Base-by-base conservation (phyloP, 2,113 vertebrate species). In the Hippocampus zosterae region DNA sequence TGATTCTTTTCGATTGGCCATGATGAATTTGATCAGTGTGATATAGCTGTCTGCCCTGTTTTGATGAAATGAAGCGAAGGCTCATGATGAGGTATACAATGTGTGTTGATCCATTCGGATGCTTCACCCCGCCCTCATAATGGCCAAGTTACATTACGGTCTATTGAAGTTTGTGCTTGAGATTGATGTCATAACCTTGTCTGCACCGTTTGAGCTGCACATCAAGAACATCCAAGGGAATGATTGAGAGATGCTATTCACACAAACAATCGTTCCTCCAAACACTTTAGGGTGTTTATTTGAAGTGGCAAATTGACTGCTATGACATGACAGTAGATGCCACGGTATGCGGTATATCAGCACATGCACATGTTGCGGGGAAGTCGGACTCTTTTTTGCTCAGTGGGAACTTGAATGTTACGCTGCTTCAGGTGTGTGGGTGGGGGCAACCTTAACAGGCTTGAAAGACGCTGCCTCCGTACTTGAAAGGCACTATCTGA, bases 111-210 rank as follows among this genome's bases (percentile, higher is more conserved):
- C 5, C 0, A 23, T 67, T 63, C 21, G 15, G 62, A 8, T 66
- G 46, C 21, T 11, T 25, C 10, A 21, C 7, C 37, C 46, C 23
- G 56, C n/a, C 63, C 41, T 69, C 33, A 21, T 40, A 52, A 16
- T 29, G 8, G 65, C 27, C 65, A 71, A 63, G 69, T 21, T 69
- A 21, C 15, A 46, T 65, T 8, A 46, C 8, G 25, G 19, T 72
- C 40, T 19, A 25, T 23, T 48, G 23, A 67, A 40, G 65, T 44
- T 60, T 5, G 5, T 74, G 1, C 29, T 71, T 21, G 44, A 70
- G 42, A 67, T 75, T 67, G 42, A 29, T 57, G 70, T 70, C 41
- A 57, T 52, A 66, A 46, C 25, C 18, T 33, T 16, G 23, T 21
- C 53, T 37, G 9, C 15, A 6, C 15, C 37, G 37, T 13, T 16